Evolutionary conservation across 2,888 invertebrate species (phyloP).

Genomic region (Drosophila antonietae): DNA sequence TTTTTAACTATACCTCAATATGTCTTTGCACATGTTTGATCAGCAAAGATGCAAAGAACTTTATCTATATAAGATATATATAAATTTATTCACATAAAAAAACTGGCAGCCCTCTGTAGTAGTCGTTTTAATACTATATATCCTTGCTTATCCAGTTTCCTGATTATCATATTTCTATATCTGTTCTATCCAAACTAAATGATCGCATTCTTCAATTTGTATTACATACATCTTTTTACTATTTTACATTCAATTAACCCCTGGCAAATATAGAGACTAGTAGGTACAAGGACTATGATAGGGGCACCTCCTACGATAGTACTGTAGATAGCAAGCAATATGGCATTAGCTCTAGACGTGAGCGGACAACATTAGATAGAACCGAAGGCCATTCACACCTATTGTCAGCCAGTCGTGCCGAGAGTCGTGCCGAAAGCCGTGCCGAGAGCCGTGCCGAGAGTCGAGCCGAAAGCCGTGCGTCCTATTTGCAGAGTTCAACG

Average conservation of each 20-base stretch:
- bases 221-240: slow-evolving; percentile 12
- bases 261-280: slow-evolving; percentile 57
- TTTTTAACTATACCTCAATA: too few species aligned
- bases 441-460: slow-evolving; percentile 63
- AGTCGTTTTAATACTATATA: slow-evolving; percentile 13
- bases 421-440: slow-evolving; percentile 50
- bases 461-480: slow-evolving; percentile 61
- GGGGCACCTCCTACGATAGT: slow-evolving; percentile 80
- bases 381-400: slow-evolving; percentile 62
- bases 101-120: neutral
- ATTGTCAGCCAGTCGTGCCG: slow-evolving; percentile 61
- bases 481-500: slow-evolving; percentile 62
- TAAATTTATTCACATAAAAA: neutral
- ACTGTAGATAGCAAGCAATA: slow-evolving; percentile 63
- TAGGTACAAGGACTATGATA: slow-evolving; percentile 72
- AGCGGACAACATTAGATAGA: slow-evolving; percentile 64
- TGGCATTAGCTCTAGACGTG: slow-evolving; percentile 62
- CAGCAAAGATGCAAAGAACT: too few species aligned
- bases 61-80: neutral
- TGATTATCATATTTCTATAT: neutral
- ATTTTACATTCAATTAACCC: slow-evolving; percentile 3
- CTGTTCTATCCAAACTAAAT: neutral
- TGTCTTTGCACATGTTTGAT: too few species aligned
- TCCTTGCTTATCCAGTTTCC: slow-evolving; percentile 7
- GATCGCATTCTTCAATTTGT: neutral